Percentiles rank a stretch among this genome's conserved stretches.
Evolutionary conservation across 2,888 invertebrate genomes (phyloP).

Genomic region (Eristalinus aeneus): DNA sequence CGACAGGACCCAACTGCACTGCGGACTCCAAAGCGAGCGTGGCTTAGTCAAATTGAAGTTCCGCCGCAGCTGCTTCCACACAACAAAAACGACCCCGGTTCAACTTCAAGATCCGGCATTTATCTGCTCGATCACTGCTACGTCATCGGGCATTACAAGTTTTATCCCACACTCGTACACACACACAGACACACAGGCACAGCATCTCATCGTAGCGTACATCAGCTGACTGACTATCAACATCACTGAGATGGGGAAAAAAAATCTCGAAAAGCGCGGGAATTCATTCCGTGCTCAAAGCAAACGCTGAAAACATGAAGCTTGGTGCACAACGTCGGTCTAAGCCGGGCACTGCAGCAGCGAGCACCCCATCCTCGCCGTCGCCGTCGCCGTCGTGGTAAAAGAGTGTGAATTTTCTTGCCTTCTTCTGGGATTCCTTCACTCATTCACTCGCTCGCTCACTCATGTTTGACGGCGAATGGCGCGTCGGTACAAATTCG

Average conservation of each 20-base stretch:
- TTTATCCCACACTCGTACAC: conserved; percentile 7
- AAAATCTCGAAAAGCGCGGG: conserved; percentile 55
- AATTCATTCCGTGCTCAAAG: conserved; percentile 40
- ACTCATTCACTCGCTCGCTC: background rate
- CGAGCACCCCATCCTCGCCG: background rate
- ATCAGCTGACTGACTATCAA: conserved; percentile 63
- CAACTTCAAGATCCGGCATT: conserved; percentile 66
- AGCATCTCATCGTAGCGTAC: background rate
- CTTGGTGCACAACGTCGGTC: background rate
- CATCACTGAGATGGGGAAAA: conserved; percentile 25
- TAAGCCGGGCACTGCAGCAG: conserved; percentile 5
- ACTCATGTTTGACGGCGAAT: background rate
- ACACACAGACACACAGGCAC: background rate
- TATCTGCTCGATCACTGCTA: conserved; percentile 38
- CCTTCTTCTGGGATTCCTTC: background rate
- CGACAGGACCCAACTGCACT: background rate
- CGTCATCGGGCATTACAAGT: conserved; percentile 43
- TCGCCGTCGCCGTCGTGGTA: background rate
- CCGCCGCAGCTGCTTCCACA: conserved; percentile 13
- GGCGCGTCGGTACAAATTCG: background rate
- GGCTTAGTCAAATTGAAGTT: conserved; percentile 8
- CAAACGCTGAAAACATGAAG: background rate
- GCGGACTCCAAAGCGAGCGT: background rate
- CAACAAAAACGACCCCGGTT: conserved; percentile 16
- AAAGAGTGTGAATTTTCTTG: conserved; percentile 45